Conservation (phyloP, 2,888 invertebrate genomes). For the Parnassius mnemosyne region DNA sequence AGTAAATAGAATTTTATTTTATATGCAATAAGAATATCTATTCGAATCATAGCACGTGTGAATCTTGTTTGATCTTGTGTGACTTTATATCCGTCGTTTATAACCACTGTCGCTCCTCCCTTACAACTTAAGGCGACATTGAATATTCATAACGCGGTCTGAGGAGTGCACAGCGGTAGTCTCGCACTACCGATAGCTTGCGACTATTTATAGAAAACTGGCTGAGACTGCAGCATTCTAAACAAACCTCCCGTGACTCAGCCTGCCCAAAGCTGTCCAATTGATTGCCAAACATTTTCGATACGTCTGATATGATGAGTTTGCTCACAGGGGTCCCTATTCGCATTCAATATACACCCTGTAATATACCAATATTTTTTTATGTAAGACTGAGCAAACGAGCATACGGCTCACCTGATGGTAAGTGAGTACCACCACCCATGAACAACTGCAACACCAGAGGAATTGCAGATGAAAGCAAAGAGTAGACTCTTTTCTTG, state of each 20-base stretch:
- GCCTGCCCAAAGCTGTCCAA: slow-evolving; percentile 2
- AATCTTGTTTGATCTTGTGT: no score
- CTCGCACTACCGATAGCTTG: slow-evolving; percentile 24
- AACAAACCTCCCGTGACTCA: slow-evolving; percentile 13
- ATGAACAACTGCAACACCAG: no score
- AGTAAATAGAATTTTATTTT: no score
- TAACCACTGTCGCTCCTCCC: slow-evolving; percentile 16
- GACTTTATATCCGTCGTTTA: no score
- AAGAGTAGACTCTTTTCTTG: no score
- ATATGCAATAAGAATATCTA: no score
- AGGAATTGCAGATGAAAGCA: no score
- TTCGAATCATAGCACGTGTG: no score
- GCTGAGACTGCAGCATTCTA: slow-evolving; percentile 4
- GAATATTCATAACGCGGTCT: slow-evolving; percentile 27
- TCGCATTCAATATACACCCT: background rate
- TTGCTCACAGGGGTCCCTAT: background rate
- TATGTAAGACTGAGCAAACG: no score
- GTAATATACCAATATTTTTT: no score
- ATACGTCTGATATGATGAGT: background rate
- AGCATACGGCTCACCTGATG: no score
- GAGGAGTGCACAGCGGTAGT: slow-evolving; percentile 19
- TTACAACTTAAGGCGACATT: slow-evolving; percentile 19
- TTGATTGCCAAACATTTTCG: background rate
- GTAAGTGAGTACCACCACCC: no score
- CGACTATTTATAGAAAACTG: slow-evolving; percentile 20